Conservation (phyloP, 2,888 invertebrate species). For the Spisula solida region DNA sequence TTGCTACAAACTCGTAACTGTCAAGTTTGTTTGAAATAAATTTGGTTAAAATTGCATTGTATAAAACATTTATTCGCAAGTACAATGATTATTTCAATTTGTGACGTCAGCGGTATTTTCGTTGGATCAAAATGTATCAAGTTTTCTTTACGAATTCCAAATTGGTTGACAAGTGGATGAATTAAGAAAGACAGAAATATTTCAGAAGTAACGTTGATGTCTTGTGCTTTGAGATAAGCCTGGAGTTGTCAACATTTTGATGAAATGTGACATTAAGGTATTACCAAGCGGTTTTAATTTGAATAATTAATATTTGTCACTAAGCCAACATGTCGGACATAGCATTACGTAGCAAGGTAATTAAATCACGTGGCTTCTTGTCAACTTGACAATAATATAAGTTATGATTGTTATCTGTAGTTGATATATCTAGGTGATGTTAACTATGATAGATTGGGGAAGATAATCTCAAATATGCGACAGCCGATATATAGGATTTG, state of each 20-base stretch:
- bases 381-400: background rate
- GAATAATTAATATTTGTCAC: background rate
- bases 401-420: slow-evolving; percentile 2
- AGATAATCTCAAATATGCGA: background rate
- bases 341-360: too few relatives aligned
- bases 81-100: background rate
- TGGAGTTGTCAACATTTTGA: background rate
- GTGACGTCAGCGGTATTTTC: too few relatives aligned
- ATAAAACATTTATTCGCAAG: background rate
- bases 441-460: background rate
- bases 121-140: too few relatives aligned
- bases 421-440: background rate
- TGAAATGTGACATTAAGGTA: background rate
- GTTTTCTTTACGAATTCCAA: background rate
- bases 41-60: too few relatives aligned
- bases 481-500: too few relatives aligned
- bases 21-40: too few relatives aligned
- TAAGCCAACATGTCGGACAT: too few relatives aligned
- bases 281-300: background rate
- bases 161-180: background rate
- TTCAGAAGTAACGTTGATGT: background rate
- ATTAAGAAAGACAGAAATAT: background rate
- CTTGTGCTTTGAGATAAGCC: background rate
- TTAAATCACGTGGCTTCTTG: too few relatives aligned
- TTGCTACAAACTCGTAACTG: too few relatives aligned